Evolutionary conservation across 2,888 invertebrate species (phyloP), one percentile per base, ranked within the genome.

Genomic region (Drosophila antonietae): DNA sequence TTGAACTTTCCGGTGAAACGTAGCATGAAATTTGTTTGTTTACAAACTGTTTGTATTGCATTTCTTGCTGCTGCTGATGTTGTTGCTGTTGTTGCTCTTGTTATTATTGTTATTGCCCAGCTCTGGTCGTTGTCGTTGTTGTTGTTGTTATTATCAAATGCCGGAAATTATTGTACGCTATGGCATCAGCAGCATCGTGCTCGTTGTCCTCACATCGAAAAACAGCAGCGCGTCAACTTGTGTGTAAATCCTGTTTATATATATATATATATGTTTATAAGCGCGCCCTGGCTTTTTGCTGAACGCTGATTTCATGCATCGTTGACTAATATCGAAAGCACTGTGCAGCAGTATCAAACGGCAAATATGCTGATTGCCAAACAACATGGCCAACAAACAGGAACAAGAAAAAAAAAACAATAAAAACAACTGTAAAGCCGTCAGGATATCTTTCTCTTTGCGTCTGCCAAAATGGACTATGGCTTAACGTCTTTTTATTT

Each of bases 11-110:
- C 68, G 77, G 87, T 83, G 73, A 88, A 90, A 68, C 80, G 77
- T 86, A 71, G 67, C 90, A 84, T 84, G 90, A 84, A 84, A 84
- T 84, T 83, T 84, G 90, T 84, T 84, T 90, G 90, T 84, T 90
- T 77, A 90, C 83, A 84, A 90, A 74, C 41, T 43, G 20, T 47
- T 52, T 43, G 63, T 57, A 23, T 46, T 43, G 53, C 46, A 55
- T 18, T 49, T 49, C 52, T 46, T 53, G 23, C 31, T 68, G 49
- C 55, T 46, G 56, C 41, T 47, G 18, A n/a, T n/a, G n/a, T 23
- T 68, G 46, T 41, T 60, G 46, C 51, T 49, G 53, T 44, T 47
- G n/a, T 23, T 28, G 28, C 6, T 28, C 28, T 28, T 28, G 28
- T 56, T 43, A 10, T 49, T 49, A 49, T 31, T 49, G 31, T n/a